Evolutionary conservation across 1,140 invertebrate genomes (phyloP), one percentile per base, ranked within the genome.

Genomic region (Drosophila lacertosa): DNA sequence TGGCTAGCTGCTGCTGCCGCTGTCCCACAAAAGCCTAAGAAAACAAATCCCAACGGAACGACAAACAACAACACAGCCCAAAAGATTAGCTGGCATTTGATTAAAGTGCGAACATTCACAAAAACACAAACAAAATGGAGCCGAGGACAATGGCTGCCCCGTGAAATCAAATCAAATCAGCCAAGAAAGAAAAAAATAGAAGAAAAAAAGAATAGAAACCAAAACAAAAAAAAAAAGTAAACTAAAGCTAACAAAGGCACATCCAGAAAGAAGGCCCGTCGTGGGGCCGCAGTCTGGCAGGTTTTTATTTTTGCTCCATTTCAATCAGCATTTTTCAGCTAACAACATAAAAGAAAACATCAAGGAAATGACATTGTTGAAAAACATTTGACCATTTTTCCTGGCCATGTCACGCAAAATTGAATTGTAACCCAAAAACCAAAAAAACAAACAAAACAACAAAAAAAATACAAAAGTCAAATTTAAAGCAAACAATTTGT

Each of bases 301-400:
- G 10, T 18, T 15, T 24, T 51, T 39, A 26, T 53, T 50, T 45
- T 64, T 55, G 55, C 67, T 60, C 45, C 67, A 86, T 84, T 84
- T 84, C 81, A 86, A 84, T 74, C 80, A 80, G 77, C 69, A 76
- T 80, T 81, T 84, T 86, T 80, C 68, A 57, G 55, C 53, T 62
- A 42, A 42, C 54, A 74, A 54, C 35, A 57, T 63, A 70, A 89
- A 86, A 74, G 59, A 89, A 89, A 75, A 57, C 65, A 73, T 68
- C 72, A 75, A 83, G 69, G 58, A 89, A 88, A 86, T 84, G 74
- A 76, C 77, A 75, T 77, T 82, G 88, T 77, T 69, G 65, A 77
- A 88, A 86, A 89, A 86, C 74, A 83, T 77, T 86, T 88, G 82
- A 86, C 77, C 82, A 77, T 77, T 81, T 80, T 83, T 77, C 50